These are phyloP conservation scores for Phataginus tetradactyla DNA, from an alignment of 2,797 vertebrate species.

Conservation along the genomic window DNA sequence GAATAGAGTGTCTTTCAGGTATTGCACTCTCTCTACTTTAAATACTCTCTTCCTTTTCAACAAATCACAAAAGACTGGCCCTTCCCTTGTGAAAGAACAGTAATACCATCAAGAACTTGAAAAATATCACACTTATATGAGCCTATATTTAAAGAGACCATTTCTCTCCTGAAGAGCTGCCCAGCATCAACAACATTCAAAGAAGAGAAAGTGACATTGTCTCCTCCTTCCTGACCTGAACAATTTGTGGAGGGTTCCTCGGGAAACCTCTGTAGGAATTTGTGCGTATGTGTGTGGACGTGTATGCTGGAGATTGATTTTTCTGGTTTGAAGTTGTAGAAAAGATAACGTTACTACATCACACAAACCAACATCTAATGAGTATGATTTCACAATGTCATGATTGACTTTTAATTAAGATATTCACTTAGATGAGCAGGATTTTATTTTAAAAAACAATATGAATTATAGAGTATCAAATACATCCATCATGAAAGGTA, in stretches of 20 bases:
- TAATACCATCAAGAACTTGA: slow-evolving; percentile 26
- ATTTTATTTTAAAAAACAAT: background rate
- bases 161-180: slow-evolving; percentile 41
- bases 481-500: background rate
- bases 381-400: background rate
- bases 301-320: background rate
- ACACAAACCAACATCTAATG: background rate
- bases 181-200: background rate
- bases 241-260: background rate
- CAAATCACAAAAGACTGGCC: slow-evolving; percentile 30
- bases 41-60: slow-evolving; percentile 58
- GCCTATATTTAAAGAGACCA: slow-evolving; percentile 25
- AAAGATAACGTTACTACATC: background rate
- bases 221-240: background rate
- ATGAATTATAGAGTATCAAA: background rate
- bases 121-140: slow-evolving; percentile 30
- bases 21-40: background rate
- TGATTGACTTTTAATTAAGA: background rate
- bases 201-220: background rate
- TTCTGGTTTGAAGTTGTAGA: background rate
- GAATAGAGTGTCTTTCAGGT: slow-evolving; percentile 4
- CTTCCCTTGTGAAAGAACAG: slow-evolving; percentile 49
- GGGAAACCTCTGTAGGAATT: background rate
- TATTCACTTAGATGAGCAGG: background rate
- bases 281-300: background rate